Percentiles rank a stretch among this genome's conserved stretches.
Conservation (phyloP, 2,113 vertebrate species). For the Lynx canadensis region DNA sequence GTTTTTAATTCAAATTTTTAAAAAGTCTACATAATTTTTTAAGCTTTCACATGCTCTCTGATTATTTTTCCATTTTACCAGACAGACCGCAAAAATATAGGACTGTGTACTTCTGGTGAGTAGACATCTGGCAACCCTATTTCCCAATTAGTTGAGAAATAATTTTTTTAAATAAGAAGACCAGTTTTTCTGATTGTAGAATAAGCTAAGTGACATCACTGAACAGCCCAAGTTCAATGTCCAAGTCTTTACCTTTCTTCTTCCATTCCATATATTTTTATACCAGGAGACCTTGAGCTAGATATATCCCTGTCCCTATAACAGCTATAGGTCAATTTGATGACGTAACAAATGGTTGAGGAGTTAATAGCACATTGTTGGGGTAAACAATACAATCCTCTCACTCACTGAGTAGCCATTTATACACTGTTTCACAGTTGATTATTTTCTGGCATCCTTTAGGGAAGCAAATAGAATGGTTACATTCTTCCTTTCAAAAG, state of each 20-base stretch:
- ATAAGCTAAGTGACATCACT: neutral
- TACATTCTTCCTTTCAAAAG: neutral
- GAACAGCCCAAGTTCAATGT: neutral
- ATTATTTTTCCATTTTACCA: neutral
- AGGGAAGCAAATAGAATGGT: neutral
- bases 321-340: neutral
- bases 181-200: neutral
- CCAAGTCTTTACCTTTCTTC: neutral
- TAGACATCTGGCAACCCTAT: neutral
- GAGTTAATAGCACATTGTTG: neutral
- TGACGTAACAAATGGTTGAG: neutral
- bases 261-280: neutral
- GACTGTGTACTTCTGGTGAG: neutral
- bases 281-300: neutral
- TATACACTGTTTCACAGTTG: neutral
- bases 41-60: neutral
- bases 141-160: conserved; percentile 23
- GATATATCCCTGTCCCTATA: neutral
- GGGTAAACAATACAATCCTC: neutral
- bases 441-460: neutral
- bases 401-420: neutral
- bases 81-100: neutral
- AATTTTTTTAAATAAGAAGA: neutral
- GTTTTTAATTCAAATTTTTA: neutral
- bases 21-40: conserved; percentile 3